Evolutionary conservation across 2,113 vertebrate species (phyloP), one percentile per base, ranked within the genome.

Genomic region (Gnathonemus longibarbis): DNA sequence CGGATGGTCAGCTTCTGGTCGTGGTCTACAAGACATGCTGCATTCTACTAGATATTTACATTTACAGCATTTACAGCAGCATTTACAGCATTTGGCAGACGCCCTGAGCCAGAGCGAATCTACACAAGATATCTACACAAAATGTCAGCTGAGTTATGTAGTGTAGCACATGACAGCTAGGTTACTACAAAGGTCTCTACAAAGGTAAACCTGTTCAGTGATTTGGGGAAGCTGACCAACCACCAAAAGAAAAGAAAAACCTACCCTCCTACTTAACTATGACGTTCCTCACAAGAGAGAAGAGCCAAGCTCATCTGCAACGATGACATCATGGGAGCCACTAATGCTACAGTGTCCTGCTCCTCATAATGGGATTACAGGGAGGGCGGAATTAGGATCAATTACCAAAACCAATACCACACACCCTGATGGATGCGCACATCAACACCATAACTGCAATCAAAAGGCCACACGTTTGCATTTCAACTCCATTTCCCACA

Each of bases 331-430:
- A 45, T 50, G 6, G 27, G 39, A 31, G 31, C 11, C 13, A 3
- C 35, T 88, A 66, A 88, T 62, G 87, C 19, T 62, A 6, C 27
- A 21, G 49, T 39, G 87, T 50, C 19, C 53, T 46, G 9, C 87
- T 42, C 77, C 35, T 66, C 56, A 21, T 88, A 66, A 88, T 62
- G 35, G 8, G 87, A 88, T 88, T 42, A 88, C 10, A n/a, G 87
- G 83, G 87, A 62, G 13, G 50, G 49, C 4, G 10, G 85, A 31
- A 62, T 62, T 66, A 62, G 39, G 52, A 88, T 42, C 87, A 66
- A 62, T 88, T 88, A 62, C 53, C 17, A n/a, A 88, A 66, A 66
- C 53, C 87, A 66, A 42, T 46, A 88, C 35, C 7, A 24, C 19
- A 45, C 7, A 45, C 7, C 56, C 87, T 24, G 87, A 62, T n/a